Evolutionary conservation across 1,140 invertebrate genomes (phyloP), one percentile per base, ranked within the genome.

Genomic region (Arctopsyche grandis): DNA sequence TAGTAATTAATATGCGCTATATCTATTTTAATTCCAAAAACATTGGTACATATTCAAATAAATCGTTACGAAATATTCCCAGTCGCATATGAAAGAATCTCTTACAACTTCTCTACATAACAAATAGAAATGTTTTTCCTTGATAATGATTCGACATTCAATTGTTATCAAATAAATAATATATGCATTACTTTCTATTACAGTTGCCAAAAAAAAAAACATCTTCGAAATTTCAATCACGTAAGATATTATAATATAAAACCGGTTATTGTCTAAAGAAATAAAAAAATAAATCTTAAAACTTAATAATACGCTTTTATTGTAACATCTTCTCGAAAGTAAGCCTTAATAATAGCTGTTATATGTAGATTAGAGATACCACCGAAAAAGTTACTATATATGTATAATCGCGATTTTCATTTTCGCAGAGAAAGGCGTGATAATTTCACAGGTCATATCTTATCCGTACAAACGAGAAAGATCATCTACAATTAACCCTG

Each of bases 111-210:
- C 7, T 4, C 7, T 4, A 38, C 7, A 38, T 38, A 38, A 7
- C 29, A 38, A 38, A 38, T 7, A 38, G 7, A 38, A 38, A 38
- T 38, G 29, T 38, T 38, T 38, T 38, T n/a, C n/a, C n/a, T n/a
- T 38, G 7, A 7, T 38, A 38, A 38, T 38, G 29, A 38, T n/a
- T n/a, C n/a, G 7, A 38, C 29, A 16, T 19, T 60, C 16, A 21
- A 60, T 60, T 60, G 56, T 60, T 60, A 60, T 60, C 56, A 60
- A 16, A 60, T 60, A 56, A 56, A 56, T 60, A 60, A 60, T 19
- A 60, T 10, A 21, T 19, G 1, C 16, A 60, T 7, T 60, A 60
- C 56, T 60, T 60, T 60, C 56, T 60, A 60, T 60, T 60, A 38
- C 29, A 4, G 7, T 38, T 38, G 16, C 7, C 52, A 56, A n/a